Percentiles rank a stretch among this genome's conserved stretches.
These are phyloP conservation scores for Brachycybe producta DNA, from an alignment of 2,888 invertebrate genomes.

Conservation along the genomic window DNA sequence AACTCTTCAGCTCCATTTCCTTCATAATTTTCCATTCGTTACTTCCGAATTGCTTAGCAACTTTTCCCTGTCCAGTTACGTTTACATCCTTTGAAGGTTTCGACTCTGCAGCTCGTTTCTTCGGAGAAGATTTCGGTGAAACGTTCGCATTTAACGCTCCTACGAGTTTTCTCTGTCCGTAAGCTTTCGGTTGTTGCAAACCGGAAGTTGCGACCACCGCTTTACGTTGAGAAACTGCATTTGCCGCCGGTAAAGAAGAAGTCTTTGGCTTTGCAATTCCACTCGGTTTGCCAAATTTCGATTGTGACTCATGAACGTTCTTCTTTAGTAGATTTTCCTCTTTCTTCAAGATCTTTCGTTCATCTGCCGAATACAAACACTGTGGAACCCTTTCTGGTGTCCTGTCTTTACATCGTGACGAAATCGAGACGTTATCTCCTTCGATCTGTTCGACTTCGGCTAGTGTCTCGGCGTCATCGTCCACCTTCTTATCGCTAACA, in stretches of 20 bases:
- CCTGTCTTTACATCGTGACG: background rate
- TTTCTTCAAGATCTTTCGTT: too few species aligned
- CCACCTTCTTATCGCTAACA: slow-evolving; percentile 8
- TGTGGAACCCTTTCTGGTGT: too few species aligned
- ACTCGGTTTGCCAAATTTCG: background rate
- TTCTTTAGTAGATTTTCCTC: background rate
- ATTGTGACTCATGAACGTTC: background rate
- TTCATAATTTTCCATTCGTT: background rate
- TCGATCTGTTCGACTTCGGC: slow-evolving; percentile 18
- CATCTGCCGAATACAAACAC: too few species aligned
- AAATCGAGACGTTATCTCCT: slow-evolving; percentile 3
- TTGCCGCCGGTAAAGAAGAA: background rate
- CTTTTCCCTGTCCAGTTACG: background rate
- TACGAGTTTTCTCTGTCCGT: background rate
- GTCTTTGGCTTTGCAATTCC: background rate
- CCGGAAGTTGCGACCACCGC: background rate
- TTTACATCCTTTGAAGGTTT: background rate
- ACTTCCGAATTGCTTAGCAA: background rate
- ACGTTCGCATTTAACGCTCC: background rate
- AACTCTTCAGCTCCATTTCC: slow-evolving; percentile 9
- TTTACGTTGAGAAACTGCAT: background rate
- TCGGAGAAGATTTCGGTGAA: background rate
- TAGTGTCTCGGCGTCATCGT: slow-evolving; percentile 19
- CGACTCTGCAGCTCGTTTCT: background rate
- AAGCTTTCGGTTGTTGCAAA: background rate